phyloP scores from a whole-genome alignment of 2,113 vertebrate genomes.

The Neogobius melanostomus region DNA sequence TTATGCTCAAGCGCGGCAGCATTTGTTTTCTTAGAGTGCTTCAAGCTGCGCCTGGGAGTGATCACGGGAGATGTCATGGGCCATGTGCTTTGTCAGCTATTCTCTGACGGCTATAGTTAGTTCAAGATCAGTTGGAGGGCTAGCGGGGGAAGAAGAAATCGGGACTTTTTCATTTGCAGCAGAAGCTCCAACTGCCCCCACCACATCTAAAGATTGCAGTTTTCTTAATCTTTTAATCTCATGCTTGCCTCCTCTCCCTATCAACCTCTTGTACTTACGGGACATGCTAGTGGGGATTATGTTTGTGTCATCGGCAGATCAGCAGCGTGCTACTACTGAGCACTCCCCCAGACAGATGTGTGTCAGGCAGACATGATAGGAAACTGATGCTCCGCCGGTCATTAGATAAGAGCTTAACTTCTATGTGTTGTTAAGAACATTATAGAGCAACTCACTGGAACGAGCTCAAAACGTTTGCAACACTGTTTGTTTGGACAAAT shows the following conservation, averaged over 20 bases:
- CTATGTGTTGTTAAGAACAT: neutral
- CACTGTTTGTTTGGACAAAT: neutral
- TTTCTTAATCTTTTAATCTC: slow-evolving; percentile 77
- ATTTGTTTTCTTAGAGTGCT: slow-evolving; percentile 49
- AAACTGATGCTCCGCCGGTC: neutral
- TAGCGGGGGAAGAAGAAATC: slow-evolving; percentile 6
- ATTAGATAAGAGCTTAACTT: slow-evolving; percentile 3
- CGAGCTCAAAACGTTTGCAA: neutral
- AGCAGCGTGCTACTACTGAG: slow-evolving; percentile 33
- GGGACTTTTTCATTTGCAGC: slow-evolving; percentile 42
- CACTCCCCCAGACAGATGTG: slow-evolving; percentile 47
- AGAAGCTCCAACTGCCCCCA: slow-evolving; percentile 34
- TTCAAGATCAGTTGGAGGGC: slow-evolving; percentile 13
- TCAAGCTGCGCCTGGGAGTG: slow-evolving; percentile 48
- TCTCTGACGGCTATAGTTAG: slow-evolving; percentile 48
- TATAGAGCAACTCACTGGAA: neutral
- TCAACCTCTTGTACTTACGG: slow-evolving; percentile 67
- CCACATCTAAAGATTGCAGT: slow-evolving; percentile 62
- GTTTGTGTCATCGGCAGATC: slow-evolving; percentile 66
- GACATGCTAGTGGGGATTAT: slow-evolving; percentile 72
- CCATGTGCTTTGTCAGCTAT: neutral
- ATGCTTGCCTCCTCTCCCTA: slow-evolving; percentile 29
- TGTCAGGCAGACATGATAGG: slow-evolving; percentile 28
- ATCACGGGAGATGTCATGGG: slow-evolving; percentile 24
- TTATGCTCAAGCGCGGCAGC: slow-evolving; percentile 44